Base-by-base conservation (phyloP, 2,888 invertebrate species). In the Cheilosia vulpina region DNA sequence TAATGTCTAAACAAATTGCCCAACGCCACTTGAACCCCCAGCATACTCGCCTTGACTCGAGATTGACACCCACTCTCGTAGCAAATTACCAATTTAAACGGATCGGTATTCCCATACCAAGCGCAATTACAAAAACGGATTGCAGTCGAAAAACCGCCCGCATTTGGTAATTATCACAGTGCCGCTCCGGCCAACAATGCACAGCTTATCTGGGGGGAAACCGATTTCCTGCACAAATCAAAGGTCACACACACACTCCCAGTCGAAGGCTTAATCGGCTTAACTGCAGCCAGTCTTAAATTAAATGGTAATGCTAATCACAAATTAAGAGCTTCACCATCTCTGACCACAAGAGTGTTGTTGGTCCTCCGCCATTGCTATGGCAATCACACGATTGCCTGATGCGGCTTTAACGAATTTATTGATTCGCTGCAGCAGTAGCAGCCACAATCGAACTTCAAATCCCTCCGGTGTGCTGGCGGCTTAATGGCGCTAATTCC, bases 181-280 rank as follows among this genome's bases (percentile, higher is more conserved):
- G n/a, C 63, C 47, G 47, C 45, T 77, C 17, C 6, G 24, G 45
- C 41, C 17, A 17, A 41, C 34, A 24, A 47, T 43, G 19, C 34
- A 53, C 55, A 47, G 58, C 60, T 13, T 41, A 78, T 66, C 52
- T 66, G 52, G 38, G 63, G 45, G 68, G 63, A 58, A 75, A 55
- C 57, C 58, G 75, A 80, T 84, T 84, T 84, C 65, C 73, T 84
- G 71, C 55, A 72, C 81, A 85, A 85, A 85, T 85, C 85, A 76
- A 76, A 81, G 85, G 85, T 85, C 85, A 80, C 43, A 62, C 77
- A 71, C 45, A 73, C 65, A 47, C 24, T 4, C 21, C 6, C 21
- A 31, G 34, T 38, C 47, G 1, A 24, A n/a, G 21, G 38, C 38
- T 41, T 17, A 57, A 57, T 34, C 38, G 41, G 11, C 9, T 52